These are phyloP conservation scores for Tupaia tana DNA, from an alignment of 2,113 vertebrate species.

Conservation along the genomic window DNA sequence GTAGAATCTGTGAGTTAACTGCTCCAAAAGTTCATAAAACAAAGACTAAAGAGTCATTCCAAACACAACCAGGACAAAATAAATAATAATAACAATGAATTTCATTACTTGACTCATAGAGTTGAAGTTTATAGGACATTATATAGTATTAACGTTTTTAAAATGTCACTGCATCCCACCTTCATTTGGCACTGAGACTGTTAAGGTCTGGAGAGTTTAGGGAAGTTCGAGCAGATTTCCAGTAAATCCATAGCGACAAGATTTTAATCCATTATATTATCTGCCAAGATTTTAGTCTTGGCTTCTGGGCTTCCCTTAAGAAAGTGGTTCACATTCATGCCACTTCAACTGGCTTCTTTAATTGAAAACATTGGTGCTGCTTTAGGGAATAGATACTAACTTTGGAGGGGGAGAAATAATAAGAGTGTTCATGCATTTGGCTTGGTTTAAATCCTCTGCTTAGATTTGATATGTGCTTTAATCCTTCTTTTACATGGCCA, in stretches of 20 bases:
- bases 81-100: neutral
- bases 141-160: neutral
- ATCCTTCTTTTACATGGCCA: constrained; percentile 53
- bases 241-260: constrained; percentile 50
- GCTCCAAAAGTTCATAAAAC: neutral
- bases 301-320: constrained; percentile 53
- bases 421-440: constrained; percentile 44
- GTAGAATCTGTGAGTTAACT: neutral
- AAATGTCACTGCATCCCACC: neutral
- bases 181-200: constrained; percentile 2
- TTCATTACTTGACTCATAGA: neutral
- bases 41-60: constrained; percentile 17
- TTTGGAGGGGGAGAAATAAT: neutral
- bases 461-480: constrained; percentile 66
- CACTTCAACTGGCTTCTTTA: constrained; percentile 61
- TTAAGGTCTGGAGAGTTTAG: neutral
- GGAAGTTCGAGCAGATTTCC: constrained; percentile 39
- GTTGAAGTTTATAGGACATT: constrained; percentile 6
- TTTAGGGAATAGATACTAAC: constrained; percentile 58
- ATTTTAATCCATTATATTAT: constrained; percentile 57
- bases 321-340: constrained; percentile 41
- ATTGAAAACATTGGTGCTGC: constrained; percentile 60
- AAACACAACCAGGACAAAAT: neutral
- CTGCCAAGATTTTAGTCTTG: constrained; percentile 33
- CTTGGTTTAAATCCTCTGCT: constrained; percentile 65